These are phyloP conservation scores for Cassiopea andromeda DNA, from an alignment of 30 jellyfish, hydroid and myxozoan genomes.

Conservation along the genomic window DNA sequence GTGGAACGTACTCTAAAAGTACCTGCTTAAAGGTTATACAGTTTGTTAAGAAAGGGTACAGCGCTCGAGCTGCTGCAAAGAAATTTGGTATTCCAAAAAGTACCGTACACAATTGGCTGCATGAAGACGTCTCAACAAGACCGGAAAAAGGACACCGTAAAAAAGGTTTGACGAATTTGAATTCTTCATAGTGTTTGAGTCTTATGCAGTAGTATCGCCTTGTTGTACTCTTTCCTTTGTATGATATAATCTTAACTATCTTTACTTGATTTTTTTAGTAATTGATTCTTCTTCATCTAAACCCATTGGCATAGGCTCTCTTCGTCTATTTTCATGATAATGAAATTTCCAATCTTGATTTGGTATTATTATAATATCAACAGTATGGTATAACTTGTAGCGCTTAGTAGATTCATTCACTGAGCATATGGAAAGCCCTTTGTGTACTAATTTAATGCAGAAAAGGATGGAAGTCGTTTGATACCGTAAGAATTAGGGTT, in stretches of 20 bases:
- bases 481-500: background rate
- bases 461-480: background rate
- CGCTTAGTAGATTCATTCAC: too few relatives aligned
- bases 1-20: conserved; percentile 79
- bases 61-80: conserved; percentile 92
- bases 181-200: background rate
- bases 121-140: conserved; percentile 83
- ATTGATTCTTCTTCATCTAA: too few relatives aligned
- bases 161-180: conserved; percentile 45
- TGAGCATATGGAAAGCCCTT: background rate
- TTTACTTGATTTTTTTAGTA: too few relatives aligned
- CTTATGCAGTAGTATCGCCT: too few relatives aligned
- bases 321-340: too few relatives aligned
- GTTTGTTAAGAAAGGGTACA: conserved; percentile 82
- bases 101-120: conserved; percentile 90
- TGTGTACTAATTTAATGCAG: background rate
- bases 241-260: too few relatives aligned
- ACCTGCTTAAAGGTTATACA: conserved; percentile 75
- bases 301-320: too few relatives aligned
- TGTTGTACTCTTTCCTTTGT: too few relatives aligned
- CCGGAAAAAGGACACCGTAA: conserved; percentile 88
- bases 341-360: too few relatives aligned
- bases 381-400: too few relatives aligned
- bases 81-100: conserved; percentile 87
- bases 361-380: too few relatives aligned